Evolutionary conservation across 1,140 invertebrate genomes (phyloP).

Genomic region (Chionoecetes opilio): DNA sequence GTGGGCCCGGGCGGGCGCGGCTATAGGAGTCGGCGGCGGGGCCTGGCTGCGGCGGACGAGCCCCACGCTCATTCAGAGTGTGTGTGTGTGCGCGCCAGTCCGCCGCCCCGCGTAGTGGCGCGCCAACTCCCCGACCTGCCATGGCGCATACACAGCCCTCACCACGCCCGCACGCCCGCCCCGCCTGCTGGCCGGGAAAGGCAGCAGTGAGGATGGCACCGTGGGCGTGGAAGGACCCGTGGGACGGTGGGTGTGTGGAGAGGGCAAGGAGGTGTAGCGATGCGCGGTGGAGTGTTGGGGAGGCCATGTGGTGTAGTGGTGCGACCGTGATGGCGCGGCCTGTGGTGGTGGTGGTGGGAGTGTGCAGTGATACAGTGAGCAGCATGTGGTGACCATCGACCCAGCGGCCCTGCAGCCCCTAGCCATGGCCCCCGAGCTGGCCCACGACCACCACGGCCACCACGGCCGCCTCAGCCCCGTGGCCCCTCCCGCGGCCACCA

Average conservation of each 20-base stretch:
- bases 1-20: slow-evolving; percentile 42
- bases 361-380: slow-evolving; percentile 73
- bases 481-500: neutral
- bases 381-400: slow-evolving; percentile 68
- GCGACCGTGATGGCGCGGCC: slow-evolving; percentile 59
- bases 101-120: slow-evolving; percentile 75
- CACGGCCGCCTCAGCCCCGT: neutral
- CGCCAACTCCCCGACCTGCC: slow-evolving; percentile 65
- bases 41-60: slow-evolving; percentile 53
- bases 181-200: neutral
- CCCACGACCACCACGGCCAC: slow-evolving; percentile 41
- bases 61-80: slow-evolving; percentile 78
- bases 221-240: slow-evolving; percentile 49
- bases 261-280: neutral
- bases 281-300: neutral
- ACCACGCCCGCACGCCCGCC: slow-evolving; percentile 65
- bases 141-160: slow-evolving; percentile 68
- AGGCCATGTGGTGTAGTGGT: slow-evolving; percentile 64
- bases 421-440: slow-evolving; percentile 33
- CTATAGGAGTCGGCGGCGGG: slow-evolving; percentile 66
- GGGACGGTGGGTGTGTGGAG: neutral
- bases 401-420: slow-evolving; percentile 52
- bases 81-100: slow-evolving; percentile 66
- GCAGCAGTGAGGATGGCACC: neutral
- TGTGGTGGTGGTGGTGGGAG: slow-evolving; percentile 57